phyloP scores from a whole-genome alignment of 2,113 vertebrate species.

The Rhinolophus sinicus region DNA sequence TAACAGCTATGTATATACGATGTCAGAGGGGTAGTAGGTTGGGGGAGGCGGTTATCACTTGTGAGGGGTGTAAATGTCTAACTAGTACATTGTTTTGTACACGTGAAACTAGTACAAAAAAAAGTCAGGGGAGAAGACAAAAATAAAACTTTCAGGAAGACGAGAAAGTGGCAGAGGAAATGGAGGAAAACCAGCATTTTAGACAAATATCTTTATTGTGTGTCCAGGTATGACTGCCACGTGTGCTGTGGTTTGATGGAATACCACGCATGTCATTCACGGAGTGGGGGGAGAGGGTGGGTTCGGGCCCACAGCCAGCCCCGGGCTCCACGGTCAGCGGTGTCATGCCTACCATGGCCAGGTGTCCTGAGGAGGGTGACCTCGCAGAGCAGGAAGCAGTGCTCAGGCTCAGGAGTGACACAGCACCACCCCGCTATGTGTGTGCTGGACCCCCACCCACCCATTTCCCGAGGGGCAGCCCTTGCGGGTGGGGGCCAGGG shows the following conservation, averaged over 20 bases:
- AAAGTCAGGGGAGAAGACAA: background rate
- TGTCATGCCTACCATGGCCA: background rate
- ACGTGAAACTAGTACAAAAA: background rate
- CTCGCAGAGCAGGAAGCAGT: background rate
- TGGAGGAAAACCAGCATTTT: background rate
- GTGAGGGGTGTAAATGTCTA: too few species aligned
- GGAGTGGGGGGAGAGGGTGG: rapidly evolving
- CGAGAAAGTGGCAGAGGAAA: background rate
- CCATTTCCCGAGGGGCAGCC: background rate
- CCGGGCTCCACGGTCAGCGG: background rate
- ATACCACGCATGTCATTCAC: background rate
- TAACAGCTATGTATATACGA: too few species aligned
- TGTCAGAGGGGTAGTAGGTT: too few species aligned
- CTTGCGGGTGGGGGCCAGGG: background rate
- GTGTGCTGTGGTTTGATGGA: rapidly evolving
- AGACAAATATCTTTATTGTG: rapidly evolving
- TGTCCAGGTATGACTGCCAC: rapidly evolving
- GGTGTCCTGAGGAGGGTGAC: background rate
- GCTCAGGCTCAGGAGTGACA: background rate
- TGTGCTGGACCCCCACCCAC: background rate
- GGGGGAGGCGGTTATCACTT: too few species aligned
- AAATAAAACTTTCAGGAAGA: background rate
- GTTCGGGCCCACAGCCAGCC: too few species aligned
- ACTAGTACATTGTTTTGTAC: too few species aligned
- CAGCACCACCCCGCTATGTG: background rate